Percentiles rank a stretch among this genome's conserved stretches.
These are phyloP conservation scores for pig (Sus scrofa) DNA, from an alignment of 2,113 vertebrate species.

Conservation along the genomic window DNA sequence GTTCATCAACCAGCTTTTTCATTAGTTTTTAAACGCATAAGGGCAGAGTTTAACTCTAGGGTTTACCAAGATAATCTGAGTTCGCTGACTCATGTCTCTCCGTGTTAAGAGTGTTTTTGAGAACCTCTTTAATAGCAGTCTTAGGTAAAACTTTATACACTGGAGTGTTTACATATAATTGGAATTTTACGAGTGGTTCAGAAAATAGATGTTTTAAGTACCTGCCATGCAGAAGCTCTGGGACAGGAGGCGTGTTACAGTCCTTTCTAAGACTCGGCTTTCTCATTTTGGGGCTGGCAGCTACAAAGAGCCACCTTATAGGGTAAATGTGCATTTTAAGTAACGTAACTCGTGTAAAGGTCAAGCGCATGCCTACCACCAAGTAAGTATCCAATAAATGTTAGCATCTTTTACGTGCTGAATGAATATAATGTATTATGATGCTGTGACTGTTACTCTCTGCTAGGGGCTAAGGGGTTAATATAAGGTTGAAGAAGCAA, in stretches of 20 bases:
- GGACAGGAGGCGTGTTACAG: not conserved
- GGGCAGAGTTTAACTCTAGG: not conserved
- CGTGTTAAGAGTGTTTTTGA: not conserved
- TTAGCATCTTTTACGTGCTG: conserved; percentile 4
- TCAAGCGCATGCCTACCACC: conserved; percentile 26
- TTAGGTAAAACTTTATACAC: not conserved
- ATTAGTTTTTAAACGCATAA: not conserved
- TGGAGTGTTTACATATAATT: not conserved
- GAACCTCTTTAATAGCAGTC: not conserved
- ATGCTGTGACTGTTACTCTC: not conserved
- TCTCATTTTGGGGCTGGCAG: not conserved
- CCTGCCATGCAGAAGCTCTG: not conserved
- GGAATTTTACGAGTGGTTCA: not conserved
- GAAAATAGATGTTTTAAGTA: not conserved
- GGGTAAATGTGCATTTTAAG: not conserved
- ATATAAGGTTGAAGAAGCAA: not conserved
- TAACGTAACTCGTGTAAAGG: not conserved
- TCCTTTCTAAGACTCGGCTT: not conserved
- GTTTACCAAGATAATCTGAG: not conserved
- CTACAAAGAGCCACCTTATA: not conserved
- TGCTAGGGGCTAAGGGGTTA: not conserved
- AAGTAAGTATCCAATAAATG: conserved; percentile 54
- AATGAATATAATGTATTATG: not conserved
- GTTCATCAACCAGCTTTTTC: not conserved
- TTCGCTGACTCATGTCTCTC: not conserved